Evolutionary conservation across 2,797 vertebrate species (phyloP).

Genomic region (Enteromius argenteus): DNA sequence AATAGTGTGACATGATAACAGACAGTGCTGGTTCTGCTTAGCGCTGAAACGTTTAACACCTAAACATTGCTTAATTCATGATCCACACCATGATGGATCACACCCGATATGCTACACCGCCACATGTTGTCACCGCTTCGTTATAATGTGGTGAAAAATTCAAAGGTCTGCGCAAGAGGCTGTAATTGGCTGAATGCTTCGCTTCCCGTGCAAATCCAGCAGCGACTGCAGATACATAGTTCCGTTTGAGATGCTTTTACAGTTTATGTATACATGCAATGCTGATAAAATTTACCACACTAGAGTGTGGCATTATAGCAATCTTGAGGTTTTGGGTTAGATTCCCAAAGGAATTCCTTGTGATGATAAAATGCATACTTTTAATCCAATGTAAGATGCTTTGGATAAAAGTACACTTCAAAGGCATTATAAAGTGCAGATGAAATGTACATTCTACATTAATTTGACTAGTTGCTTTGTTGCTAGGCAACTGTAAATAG

Average conservation of each 20-base stretch:
- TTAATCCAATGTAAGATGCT: neutral
- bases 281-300: neutral
- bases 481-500: conserved; percentile 19
- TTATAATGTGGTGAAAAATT: conserved; percentile 33
- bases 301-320: neutral
- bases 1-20: conserved; percentile 51
- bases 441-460: neutral
- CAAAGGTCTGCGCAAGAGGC: conserved; percentile 5
- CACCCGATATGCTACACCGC: conserved; percentile 31
- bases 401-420: neutral
- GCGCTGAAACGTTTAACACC: conserved; percentile 37
- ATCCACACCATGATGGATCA: conserved; percentile 40
- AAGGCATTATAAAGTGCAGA: neutral
- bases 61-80: conserved; percentile 48
- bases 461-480: neutral
- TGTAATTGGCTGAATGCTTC: conserved; percentile 9
- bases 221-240: neutral
- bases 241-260: neutral
- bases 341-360: neutral
- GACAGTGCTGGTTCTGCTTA: conserved; percentile 47
- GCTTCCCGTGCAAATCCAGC: neutral
- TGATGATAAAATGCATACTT: neutral
- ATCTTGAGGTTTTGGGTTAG: neutral
- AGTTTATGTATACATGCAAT: neutral
- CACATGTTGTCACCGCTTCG: conserved; percentile 25